Evolutionary conservation across 1,140 invertebrate genomes (phyloP).

Genomic region (Dreissena rostriformis): DNA sequence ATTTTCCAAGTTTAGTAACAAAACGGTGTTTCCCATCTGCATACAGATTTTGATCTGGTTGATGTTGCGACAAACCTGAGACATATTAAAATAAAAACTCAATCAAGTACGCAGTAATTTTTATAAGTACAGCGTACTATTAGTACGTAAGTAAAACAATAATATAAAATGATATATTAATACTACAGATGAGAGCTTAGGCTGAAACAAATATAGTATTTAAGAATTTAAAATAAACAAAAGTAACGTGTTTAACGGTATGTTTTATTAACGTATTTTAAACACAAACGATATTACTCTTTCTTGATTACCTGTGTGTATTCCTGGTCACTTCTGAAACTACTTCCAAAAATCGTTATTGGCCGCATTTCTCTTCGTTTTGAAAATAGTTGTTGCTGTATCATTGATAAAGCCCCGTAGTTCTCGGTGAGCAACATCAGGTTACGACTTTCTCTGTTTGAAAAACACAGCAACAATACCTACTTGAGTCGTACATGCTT

Average conservation of each 20-base stretch:
- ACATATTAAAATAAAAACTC: neutral
- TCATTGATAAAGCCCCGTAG: conserved; percentile 73
- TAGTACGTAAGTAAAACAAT: too few species aligned
- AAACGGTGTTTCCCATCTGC: conserved; percentile 74
- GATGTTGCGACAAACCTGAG: conserved; percentile 79
- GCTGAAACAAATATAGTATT: too few species aligned
- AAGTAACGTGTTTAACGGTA: too few species aligned
- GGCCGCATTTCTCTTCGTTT: conserved; percentile 58
- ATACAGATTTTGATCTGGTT: conserved; percentile 77
- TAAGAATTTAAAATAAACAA: too few species aligned
- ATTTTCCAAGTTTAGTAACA: conserved; percentile 74
- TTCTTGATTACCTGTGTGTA: conserved; percentile 73
- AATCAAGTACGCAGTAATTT: too few species aligned
- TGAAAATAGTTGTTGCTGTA: conserved; percentile 70
- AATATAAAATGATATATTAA: too few species aligned
- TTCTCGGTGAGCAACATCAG: conserved; percentile 77
- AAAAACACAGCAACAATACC: neutral
- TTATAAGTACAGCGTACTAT: too few species aligned
- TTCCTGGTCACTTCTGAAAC: conserved; percentile 77
- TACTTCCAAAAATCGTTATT: conserved; percentile 78
- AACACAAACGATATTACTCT: neutral
- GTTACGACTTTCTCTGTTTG: conserved; percentile 76
- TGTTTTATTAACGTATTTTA: too few species aligned
- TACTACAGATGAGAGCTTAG: too few species aligned
- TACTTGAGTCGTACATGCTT: neutral